These are phyloP conservation scores for Brachyopa scutellaris DNA, from an alignment of 2,888 invertebrate species.

Conservation along the genomic window DNA sequence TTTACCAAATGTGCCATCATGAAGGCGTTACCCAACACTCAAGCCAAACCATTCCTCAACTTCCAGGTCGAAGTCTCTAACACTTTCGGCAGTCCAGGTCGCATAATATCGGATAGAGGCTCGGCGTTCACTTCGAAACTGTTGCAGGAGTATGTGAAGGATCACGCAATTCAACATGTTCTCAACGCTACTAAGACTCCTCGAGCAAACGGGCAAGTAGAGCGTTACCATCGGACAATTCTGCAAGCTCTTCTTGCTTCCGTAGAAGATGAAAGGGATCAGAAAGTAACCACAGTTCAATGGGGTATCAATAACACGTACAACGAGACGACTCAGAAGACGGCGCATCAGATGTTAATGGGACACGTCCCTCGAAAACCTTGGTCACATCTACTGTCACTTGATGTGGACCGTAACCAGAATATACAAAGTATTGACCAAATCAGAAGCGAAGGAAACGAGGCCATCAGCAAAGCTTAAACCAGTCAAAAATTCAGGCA, in stretches of 20 bases:
- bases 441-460: neutral
- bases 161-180: neutral
- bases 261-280: neutral
- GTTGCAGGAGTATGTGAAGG: neutral
- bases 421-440: neutral
- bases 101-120: neutral
- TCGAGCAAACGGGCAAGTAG: constrained; percentile 13
- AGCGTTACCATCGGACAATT: constrained; percentile 19
- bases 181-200: constrained; percentile 24
- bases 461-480: neutral
- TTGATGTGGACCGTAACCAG: neutral
- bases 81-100: neutral
- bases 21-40: constrained; percentile 14
- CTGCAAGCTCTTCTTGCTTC: neutral
- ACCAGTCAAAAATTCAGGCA: neutral
- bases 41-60: neutral
- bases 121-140: constrained; percentile 4
- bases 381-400: too few species aligned
- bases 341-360: constrained; percentile 5
- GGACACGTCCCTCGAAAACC: constrained; percentile 11
- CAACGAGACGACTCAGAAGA: constrained; percentile 8
- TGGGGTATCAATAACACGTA: constrained; percentile 33
- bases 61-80: constrained; percentile 1
- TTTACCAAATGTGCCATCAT: constrained; percentile 10
- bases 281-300: neutral